Percentiles rank a stretch among this genome's conserved stretches.
phyloP scores from a whole-genome alignment of 2,888 invertebrate genomes.

The Caenorhabditis angaria region DNA sequence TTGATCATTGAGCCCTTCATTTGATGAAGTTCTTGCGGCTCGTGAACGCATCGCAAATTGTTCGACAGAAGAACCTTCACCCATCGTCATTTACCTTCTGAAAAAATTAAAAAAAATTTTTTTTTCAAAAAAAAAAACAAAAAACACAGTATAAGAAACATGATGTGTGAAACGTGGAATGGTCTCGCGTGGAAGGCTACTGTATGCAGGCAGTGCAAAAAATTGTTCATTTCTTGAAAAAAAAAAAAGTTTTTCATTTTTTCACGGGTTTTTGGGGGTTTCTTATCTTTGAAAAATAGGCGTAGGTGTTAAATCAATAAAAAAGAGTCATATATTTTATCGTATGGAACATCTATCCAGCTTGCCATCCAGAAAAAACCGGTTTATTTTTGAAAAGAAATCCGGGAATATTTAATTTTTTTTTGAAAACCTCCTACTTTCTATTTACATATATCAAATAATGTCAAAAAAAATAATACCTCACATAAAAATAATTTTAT shows the following conservation, averaged over 20 bases:
- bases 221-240: slow-evolving; percentile 5
- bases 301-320: neutral
- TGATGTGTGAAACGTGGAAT: neutral
- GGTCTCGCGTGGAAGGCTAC: neutral
- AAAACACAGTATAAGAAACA: neutral
- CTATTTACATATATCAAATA: too few species aligned
- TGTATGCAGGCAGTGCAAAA: neutral
- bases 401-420: neutral
- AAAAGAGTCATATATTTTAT: neutral
- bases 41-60: slow-evolving; percentile 52
- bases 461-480: neutral
- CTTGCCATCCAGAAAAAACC: neutral
- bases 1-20: slow-evolving; percentile 33
- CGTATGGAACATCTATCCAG: neutral
- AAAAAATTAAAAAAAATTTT: neutral
- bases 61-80: slow-evolving; percentile 39
- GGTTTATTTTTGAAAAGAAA: neutral
- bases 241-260: too few species aligned
- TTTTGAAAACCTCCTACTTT: neutral
- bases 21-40: slow-evolving; percentile 47
- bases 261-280: neutral
- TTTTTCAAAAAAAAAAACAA: slow-evolving; percentile 4
- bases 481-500: too few species aligned
- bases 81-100: slow-evolving; percentile 18
- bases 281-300: neutral